Percentiles rank a stretch among this genome's conserved stretches.
These are phyloP conservation scores for Capromys pilorides DNA, from an alignment of 2,797 vertebrate species.

Conservation along the genomic window DNA sequence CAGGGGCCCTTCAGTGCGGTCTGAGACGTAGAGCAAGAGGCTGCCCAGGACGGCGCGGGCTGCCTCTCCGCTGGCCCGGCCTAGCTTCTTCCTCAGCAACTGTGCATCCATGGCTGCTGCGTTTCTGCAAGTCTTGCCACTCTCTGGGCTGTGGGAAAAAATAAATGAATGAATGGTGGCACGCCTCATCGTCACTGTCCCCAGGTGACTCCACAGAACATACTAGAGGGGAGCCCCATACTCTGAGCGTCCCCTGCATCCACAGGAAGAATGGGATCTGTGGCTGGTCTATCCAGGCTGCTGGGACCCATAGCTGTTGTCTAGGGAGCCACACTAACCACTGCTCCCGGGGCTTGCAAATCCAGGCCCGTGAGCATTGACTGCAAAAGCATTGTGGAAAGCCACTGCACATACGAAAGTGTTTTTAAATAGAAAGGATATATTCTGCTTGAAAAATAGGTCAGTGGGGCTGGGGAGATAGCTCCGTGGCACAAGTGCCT, in stretches of 20 bases:
- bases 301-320: rapidly evolving
- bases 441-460: neutral
- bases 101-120: slow-evolving; percentile 81
- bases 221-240: neutral
- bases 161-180: slow-evolving; percentile 81
- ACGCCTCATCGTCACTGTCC: neutral
- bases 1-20: slow-evolving; percentile 58
- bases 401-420: rapidly evolving
- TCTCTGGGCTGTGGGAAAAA: slow-evolving; percentile 83
- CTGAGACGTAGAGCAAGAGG: slow-evolving; percentile 89
- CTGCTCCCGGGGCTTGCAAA: neutral
- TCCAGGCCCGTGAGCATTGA: neutral
- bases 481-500: no score
- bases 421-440: neutral
- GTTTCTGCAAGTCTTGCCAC: slow-evolving; percentile 51
- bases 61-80: slow-evolving; percentile 84
- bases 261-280: neutral
- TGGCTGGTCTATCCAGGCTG: neutral
- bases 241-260: neutral
- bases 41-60: slow-evolving; percentile 89
- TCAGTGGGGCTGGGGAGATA: no score
- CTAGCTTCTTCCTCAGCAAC: slow-evolving; percentile 89
- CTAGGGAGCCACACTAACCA: neutral
- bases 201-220: no score
- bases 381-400: neutral